phyloP scores from a whole-genome alignment of 2,113 vertebrate species.

The Sinocyclocheilus grahami region DNA sequence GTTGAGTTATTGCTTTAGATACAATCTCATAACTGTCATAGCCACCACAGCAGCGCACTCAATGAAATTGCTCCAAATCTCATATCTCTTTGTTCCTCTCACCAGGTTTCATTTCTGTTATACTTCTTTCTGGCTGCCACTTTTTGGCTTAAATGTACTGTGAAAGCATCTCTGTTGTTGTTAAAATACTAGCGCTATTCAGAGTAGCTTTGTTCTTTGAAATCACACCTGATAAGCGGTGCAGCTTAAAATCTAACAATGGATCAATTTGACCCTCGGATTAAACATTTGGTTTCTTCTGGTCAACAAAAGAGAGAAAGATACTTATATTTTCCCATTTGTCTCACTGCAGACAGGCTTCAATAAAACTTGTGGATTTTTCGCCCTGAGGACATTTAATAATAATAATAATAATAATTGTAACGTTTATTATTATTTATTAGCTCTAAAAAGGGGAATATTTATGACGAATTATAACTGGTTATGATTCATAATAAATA shows the following conservation, averaged over 20 bases:
- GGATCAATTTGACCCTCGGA: constrained; percentile 50
- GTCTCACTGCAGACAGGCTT: constrained; percentile 33
- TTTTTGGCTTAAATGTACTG: not conserved
- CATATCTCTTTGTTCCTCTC: constrained; percentile 21
- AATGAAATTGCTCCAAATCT: constrained; percentile 30
- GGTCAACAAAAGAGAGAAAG: constrained; percentile 37
- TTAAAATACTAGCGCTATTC: not conserved
- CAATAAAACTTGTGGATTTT: constrained; percentile 31
- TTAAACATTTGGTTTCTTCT: constrained; percentile 48
- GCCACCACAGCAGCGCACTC: not conserved
- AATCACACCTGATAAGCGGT: constrained; percentile 40
- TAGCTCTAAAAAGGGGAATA: too few relatives aligned
- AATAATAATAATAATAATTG: too few relatives aligned
- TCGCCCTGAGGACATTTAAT: not conserved
- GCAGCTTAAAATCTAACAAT: constrained; percentile 45
- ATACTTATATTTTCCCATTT: constrained; percentile 54
- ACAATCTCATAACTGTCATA: constrained; percentile 31
- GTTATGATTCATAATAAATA: too few relatives aligned
- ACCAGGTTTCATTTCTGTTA: not conserved
- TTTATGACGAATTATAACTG: too few relatives aligned
- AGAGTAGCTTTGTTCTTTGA: constrained; percentile 39
- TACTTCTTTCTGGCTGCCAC: not conserved
- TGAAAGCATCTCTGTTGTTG: not conserved
- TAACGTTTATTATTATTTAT: too few relatives aligned
- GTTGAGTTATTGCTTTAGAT: constrained; percentile 33